Conservation (phyloP, 2,888 invertebrate genomes). For the Spatulosminthurus flaviceps region DNA sequence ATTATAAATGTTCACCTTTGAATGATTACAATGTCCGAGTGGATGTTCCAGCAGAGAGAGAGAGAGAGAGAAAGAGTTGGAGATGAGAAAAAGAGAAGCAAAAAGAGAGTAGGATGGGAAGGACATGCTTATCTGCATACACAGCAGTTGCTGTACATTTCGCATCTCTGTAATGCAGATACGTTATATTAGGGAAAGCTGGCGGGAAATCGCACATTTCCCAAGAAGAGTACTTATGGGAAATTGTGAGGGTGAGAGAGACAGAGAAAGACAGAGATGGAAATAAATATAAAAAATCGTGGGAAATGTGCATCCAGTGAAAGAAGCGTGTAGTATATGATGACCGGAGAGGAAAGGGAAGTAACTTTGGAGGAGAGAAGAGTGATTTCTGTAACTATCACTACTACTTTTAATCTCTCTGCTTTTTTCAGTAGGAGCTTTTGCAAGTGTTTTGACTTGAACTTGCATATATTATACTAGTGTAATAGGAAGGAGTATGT, state of each 20-base stretch:
- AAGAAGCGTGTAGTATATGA: conserved; percentile 39
- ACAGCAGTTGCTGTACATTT: conserved; percentile 2
- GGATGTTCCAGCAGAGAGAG: no score
- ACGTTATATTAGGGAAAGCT: background rate
- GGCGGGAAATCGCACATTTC: background rate
- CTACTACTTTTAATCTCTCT: background rate
- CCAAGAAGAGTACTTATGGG: background rate
- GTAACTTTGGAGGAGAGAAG: background rate
- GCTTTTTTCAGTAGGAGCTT: no score
- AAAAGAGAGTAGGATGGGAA: background rate
- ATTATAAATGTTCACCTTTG: conserved; percentile 34
- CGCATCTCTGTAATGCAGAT: background rate
- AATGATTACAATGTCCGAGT: conserved; percentile 35
- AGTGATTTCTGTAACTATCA: background rate
- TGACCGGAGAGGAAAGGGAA: conserved; percentile 1
- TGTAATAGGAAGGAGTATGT: no score
- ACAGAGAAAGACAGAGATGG: background rate
- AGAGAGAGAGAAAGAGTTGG: background rate
- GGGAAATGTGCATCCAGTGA: conserved; percentile 34
- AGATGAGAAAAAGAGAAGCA: background rate
- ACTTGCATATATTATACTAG: no score
- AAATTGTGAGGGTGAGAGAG: no score
- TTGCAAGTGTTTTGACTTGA: no score
- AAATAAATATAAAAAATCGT: conserved; percentile 30
- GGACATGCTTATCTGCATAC: background rate